These are phyloP conservation scores for Eupithecia pulchellata DNA, from an alignment of 2,888 invertebrate species.

Conservation along the genomic window DNA sequence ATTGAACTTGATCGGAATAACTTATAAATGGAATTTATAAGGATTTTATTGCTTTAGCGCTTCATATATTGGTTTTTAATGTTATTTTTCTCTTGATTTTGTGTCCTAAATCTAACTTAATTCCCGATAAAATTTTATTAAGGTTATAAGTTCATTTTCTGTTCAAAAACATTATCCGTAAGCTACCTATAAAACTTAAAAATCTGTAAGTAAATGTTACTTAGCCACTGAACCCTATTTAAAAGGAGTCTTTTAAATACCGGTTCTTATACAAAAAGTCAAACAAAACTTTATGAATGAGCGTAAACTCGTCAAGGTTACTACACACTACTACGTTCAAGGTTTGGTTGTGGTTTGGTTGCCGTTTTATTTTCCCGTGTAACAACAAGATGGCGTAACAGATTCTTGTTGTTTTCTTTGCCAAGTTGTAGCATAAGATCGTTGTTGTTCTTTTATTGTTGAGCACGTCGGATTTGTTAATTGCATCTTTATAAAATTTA, in stretches of 20 bases:
- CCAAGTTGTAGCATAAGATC: neutral
- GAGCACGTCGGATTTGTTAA: neutral
- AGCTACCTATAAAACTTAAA: neutral
- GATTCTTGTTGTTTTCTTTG: conserved; percentile 49
- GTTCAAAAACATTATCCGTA: neutral
- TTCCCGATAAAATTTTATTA: neutral
- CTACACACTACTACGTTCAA: conserved; percentile 37
- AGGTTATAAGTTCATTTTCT: neutral
- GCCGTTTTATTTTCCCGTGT: conserved; percentile 56
- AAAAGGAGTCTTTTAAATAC: neutral
- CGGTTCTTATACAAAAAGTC: conserved; percentile 1
- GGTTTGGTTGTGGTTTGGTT: conserved; percentile 33
- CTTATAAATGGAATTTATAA: neutral
- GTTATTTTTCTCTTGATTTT: neutral
- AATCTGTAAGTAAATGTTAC: neutral
- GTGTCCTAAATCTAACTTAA: neutral
- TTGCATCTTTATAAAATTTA: neutral
- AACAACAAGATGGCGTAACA: conserved; percentile 64
- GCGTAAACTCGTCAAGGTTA: conserved; percentile 62
- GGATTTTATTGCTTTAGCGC: neutral
- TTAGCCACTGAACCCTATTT: neutral
- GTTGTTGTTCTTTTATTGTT: neutral
- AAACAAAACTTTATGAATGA: conserved; percentile 40
- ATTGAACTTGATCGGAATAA: conserved; percentile 50
- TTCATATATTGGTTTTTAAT: neutral